These are phyloP conservation scores for Leptinotarsa peninsularis DNA, from an alignment of 2,888 invertebrate genomes.

Conservation along the genomic window DNA sequence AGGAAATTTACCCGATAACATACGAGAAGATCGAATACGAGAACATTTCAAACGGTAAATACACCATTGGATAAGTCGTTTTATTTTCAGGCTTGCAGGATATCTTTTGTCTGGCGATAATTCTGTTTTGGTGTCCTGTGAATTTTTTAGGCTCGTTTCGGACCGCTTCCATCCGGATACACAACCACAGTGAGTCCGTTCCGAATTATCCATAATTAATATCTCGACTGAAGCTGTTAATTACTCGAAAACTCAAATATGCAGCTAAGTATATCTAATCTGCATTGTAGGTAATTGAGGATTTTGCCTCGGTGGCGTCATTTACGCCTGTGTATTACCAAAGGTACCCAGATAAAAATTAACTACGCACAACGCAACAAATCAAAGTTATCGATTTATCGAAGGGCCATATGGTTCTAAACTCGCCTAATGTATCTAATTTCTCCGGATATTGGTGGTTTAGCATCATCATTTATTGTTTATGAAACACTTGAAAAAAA, in stretches of 20 bases:
- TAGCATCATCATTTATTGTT: not conserved
- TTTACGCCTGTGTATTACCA: not conserved
- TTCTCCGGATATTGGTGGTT: not conserved
- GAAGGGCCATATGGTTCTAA: not conserved
- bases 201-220: constrained; percentile 13
- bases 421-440: not conserved
- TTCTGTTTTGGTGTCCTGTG: constrained; percentile 23
- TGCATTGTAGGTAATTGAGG: too few species aligned
- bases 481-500: not conserved
- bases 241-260: not conserved
- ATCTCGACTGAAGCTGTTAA: too few species aligned
- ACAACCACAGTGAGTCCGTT: constrained; percentile 33
- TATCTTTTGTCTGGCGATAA: constrained; percentile 23
- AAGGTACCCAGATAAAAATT: too few species aligned
- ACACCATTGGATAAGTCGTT: constrained; percentile 37
- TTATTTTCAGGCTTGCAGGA: constrained; percentile 33
- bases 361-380: too few species aligned
- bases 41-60: constrained; percentile 97
- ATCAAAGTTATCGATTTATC: too few species aligned
- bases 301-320: not conserved
- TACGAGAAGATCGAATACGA: constrained; percentile 96
- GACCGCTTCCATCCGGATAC: constrained; percentile 21
- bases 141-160: constrained; percentile 22
- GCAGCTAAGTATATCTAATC: not conserved
- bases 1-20: constrained; percentile 99